Evolutionary conservation across 2,888 invertebrate genomes (phyloP).

Genomic region (Gymnocheta viridis): DNA sequence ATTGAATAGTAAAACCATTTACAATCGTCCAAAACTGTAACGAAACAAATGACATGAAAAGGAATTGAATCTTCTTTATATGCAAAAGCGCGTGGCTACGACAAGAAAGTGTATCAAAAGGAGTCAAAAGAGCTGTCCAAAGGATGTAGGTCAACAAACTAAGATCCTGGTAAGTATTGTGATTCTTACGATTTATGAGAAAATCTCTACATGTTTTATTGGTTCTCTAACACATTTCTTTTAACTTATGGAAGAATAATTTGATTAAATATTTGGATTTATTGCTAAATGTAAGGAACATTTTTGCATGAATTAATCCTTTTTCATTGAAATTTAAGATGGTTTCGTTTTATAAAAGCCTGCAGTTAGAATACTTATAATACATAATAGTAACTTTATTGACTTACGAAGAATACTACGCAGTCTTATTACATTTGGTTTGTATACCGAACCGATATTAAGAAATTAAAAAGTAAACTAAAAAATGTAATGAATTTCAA

Average conservation of each 20-base stretch:
- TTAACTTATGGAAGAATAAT: constrained; percentile 32
- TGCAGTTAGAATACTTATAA: not conserved
- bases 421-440: no score
- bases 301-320: no score
- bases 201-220: constrained; percentile 67
- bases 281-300: no score
- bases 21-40: constrained; percentile 42
- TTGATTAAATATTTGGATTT: not conserved
- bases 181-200: constrained; percentile 58
- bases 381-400: not conserved
- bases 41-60: constrained; percentile 37
- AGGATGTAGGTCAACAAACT: constrained; percentile 12
- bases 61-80: constrained; percentile 48
- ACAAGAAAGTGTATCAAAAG: not conserved
- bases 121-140: not conserved
- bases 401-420: no score
- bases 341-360: not conserved
- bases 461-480: no score
- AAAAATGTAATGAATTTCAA: no score
- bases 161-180: constrained; percentile 44
- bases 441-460: no score
- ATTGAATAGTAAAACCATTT: constrained; percentile 54
- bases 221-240: constrained; percentile 9
- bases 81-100: not conserved
- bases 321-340: not conserved